phyloP scores from a whole-genome alignment of 2,888 invertebrate genomes.

The Orthosia gracilis region DNA sequence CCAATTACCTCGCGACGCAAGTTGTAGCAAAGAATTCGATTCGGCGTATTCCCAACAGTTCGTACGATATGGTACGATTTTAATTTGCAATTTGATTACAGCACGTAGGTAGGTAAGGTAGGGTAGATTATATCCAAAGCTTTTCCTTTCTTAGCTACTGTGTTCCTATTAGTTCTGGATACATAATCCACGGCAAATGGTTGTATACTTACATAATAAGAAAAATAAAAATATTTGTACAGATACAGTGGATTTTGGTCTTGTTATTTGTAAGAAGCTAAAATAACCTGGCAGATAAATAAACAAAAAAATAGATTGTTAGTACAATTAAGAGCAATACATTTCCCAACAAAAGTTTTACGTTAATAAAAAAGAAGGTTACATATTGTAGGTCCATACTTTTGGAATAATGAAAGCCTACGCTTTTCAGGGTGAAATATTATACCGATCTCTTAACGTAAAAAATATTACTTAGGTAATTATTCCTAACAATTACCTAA shows the following conservation, averaged over 20 bases:
- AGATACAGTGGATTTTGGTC: neutral
- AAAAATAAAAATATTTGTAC: constrained; percentile 1
- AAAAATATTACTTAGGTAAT: neutral
- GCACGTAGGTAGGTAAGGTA: neutral
- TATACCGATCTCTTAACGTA: neutral
- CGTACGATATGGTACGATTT: constrained; percentile 24
- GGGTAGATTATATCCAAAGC: constrained; percentile 25
- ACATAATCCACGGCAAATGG: neutral
- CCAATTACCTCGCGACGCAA: constrained; percentile 40
- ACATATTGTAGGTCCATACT: too few relatives aligned
- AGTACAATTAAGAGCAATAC: neutral
- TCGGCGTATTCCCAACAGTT: constrained; percentile 28
- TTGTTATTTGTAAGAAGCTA: constrained; percentile 1
- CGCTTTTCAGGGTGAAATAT: neutral
- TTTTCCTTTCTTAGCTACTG: neutral
- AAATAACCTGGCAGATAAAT: neutral
- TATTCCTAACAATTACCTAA: too few relatives aligned
- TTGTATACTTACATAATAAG: neutral
- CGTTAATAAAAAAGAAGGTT: neutral
- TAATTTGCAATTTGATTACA: constrained; percentile 50
- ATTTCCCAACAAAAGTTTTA: neutral
- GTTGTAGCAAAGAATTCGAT: constrained; percentile 42
- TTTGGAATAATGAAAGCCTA: neutral
- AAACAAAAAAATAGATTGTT: neutral
- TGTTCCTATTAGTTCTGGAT: neutral